Percentiles rank a stretch among this genome's conserved stretches.
Conservation (phyloP, 2,113 vertebrate genomes). For the Argyrosomus japonicus region DNA sequence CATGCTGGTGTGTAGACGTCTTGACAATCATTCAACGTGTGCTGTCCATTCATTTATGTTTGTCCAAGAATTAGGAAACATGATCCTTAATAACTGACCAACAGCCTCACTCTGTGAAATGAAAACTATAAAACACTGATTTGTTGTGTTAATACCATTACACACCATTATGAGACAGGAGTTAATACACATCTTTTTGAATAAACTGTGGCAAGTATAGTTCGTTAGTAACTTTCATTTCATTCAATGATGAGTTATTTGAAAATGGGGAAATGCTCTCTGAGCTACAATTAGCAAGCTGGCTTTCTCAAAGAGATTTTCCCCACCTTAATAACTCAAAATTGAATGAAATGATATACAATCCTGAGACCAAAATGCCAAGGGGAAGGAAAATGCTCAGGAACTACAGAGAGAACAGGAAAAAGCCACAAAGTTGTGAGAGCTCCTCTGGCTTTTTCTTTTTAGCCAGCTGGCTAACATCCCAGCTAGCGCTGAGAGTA, state of each 20-base stretch:
- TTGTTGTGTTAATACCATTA: neutral
- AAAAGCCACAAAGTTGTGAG: neutral
- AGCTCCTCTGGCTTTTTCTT: too few species aligned
- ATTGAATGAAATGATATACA: neutral
- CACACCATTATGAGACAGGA: neutral
- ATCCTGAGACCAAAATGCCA: neutral
- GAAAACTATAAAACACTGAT: neutral
- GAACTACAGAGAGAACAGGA: neutral
- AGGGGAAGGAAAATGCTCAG: neutral
- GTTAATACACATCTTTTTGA: neutral
- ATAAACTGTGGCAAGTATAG: neutral
- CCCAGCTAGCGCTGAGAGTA: neutral
- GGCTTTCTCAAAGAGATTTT: neutral
- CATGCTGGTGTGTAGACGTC: conserved; percentile 24
- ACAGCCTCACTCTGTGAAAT: neutral
- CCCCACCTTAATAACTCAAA: neutral
- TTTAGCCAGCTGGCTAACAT: neutral
- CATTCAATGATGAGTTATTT: neutral
- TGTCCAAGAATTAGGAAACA: conserved; percentile 18
- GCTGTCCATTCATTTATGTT: conserved; percentile 17
- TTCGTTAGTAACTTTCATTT: neutral
- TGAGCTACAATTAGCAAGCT: too few species aligned
- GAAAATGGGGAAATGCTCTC: too few species aligned
- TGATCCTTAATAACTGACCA: neutral
- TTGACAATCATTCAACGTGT: conserved; percentile 41